Conservation (phyloP, 2,797 vertebrate species). For the Sebastes oblongus region DNA sequence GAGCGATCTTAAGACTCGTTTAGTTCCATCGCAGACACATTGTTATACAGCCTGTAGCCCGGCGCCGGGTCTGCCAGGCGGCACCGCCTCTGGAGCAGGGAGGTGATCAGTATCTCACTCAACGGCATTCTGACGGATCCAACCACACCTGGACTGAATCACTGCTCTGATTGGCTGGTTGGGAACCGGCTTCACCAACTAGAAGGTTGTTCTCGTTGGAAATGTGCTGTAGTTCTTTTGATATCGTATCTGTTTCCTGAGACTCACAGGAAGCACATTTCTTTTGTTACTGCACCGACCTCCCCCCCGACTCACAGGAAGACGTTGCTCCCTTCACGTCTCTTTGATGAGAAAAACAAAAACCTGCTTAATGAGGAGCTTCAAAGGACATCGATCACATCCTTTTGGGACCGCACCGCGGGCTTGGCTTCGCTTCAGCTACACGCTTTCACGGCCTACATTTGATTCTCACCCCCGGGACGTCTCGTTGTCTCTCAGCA, state of each 20-base stretch:
- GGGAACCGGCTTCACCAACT: constrained; percentile 8
- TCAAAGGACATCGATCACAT: constrained; percentile 58
- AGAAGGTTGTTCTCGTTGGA: constrained; percentile 15
- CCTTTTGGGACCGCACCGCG: constrained; percentile 43
- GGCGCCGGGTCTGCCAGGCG: neutral
- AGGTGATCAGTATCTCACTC: constrained; percentile 12
- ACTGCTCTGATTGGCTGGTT: neutral
- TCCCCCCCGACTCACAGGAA: constrained; percentile 31
- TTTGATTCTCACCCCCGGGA: constrained; percentile 39
- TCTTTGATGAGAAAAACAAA: constrained; percentile 44
- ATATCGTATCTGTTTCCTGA: constrained; percentile 39
- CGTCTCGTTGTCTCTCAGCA: constrained; percentile 34
- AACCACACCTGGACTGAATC: constrained; percentile 5
- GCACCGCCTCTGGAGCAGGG: constrained; percentile 8
- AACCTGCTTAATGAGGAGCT: constrained; percentile 53
- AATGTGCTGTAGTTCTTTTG: constrained; percentile 44
- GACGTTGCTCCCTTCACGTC: constrained; percentile 28
- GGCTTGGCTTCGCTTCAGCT: constrained; percentile 59
- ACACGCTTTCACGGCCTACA: constrained; percentile 31
- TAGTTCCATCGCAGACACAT: constrained; percentile 18
- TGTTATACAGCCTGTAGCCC: constrained; percentile 19
- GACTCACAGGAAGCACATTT: constrained; percentile 36
- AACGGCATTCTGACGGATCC: constrained; percentile 14
- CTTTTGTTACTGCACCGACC: constrained; percentile 45
- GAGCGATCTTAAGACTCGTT: constrained; percentile 89